Evolutionary conservation across 2,888 invertebrate species (phyloP), one percentile per base, ranked within the genome.

Genomic region (Laspeyria flexula): DNA sequence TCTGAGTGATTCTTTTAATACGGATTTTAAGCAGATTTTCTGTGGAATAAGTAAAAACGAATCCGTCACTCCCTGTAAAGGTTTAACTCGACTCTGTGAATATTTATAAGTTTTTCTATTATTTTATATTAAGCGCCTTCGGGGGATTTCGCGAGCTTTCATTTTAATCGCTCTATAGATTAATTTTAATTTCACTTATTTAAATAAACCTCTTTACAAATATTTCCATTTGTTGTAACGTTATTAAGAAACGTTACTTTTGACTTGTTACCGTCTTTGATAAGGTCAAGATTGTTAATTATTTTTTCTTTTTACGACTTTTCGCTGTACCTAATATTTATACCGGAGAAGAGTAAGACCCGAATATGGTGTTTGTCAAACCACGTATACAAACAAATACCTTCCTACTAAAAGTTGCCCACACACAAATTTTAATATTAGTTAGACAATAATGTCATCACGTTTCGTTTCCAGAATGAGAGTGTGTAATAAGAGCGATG

Each of bases 11-110:
- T 91, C 90, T 90, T 91, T 90, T 90, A 90, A 92, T 90, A 87
- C 89, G 89, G 90, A 90, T 90, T 91, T 92, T 90, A 92, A 90
- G 90, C 90, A 91, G 91, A 91, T 91, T 90, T 92, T 89, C 90
- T 89, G 90, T 87, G 81, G 90, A 90, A 90, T 90, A 90, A 90
- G 90, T 90, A 90, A 90, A 90, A 90, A 90, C 88, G 91, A 85
- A 90, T 90, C 88, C 90, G 89, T 90, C 91, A 91, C 86, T 82
- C 84, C 52, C 75, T 85, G 85, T 82, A 87, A 90, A 87, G 89
- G 87, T 83, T 90, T 89, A 87, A 86, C 79, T 83, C 81, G 74
- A 72, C 73, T 83, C 76, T 74, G 77, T 90, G 89, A 90, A 91
- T 91, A 91, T 91, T 91, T 91, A 91, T 91, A 90, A 90, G 88